Evolutionary conservation across 2,888 invertebrate genomes (phyloP), one percentile per base, ranked within the genome.

Genomic region (Drosophila mimica): DNA sequence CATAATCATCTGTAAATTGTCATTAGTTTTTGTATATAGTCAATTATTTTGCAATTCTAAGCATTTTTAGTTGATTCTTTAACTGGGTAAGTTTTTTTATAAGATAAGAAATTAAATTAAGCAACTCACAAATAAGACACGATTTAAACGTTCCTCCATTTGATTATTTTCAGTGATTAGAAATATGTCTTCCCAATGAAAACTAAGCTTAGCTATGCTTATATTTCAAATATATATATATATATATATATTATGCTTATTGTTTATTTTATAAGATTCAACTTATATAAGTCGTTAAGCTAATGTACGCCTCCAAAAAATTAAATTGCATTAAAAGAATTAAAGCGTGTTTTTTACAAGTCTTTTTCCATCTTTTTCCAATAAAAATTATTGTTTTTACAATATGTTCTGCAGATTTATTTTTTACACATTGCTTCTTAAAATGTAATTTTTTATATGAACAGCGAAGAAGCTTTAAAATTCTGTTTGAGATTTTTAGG

Each of bases 131-230:
- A 57, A 57, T 62, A 70, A 68, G 77, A 57, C 57, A 66, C 65
- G 68, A 49, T 66, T 58, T 63, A 77, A 84, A 81, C 74, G 71
- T 83, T 82, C 79, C 83, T 71, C 67, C 67, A 74, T 53, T 66
- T 48, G 25, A 74, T 51, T 66, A 49, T 60, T 36, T 65, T 46
- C 76, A 83, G 88, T 88, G 88, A 88, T 90, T 83, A 70, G 72
- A 38, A 69, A 53, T 73, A 76, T 63, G 91, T 88, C 88, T 88
- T 88, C 88, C 87, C 79, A 73, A 61, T 52, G 54, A 64, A 64
- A 34, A 46, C 57, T 54, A 64, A 28, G 3, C n/a, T 9, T 67
- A 77, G 48, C 25, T 40, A 20, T 38, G 36, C 57, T 69, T 40
- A 40, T 69, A 72, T 58, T 40, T 48, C 3, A 33, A 49, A 48